These are phyloP conservation scores for Microvelia longipes DNA, from an alignment of 1,140 invertebrate genomes.

Conservation along the genomic window DNA sequence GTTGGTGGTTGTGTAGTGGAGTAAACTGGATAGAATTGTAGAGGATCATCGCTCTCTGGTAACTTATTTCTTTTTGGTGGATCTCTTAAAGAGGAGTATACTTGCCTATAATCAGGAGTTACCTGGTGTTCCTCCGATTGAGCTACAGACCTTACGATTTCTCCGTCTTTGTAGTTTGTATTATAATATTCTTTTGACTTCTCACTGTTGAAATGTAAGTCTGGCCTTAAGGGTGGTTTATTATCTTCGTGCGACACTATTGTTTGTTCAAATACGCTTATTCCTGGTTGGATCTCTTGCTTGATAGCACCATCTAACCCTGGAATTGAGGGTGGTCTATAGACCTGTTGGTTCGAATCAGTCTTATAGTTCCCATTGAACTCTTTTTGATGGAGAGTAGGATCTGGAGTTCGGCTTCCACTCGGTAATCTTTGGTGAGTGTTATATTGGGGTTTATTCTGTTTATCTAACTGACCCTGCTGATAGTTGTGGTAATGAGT, in stretches of 20 bases:
- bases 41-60: neutral
- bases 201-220: neutral
- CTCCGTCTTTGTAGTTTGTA: neutral
- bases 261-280: neutral
- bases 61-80: constrained; percentile 2
- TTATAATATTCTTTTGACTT: neutral
- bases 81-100: neutral
- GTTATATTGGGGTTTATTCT: neutral
- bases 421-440: neutral
- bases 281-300: neutral
- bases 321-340: neutral
- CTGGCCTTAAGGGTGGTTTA: neutral
- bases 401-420: neutral
- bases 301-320: neutral
- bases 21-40: neutral
- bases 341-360: no score
- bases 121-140: constrained; percentile 18
- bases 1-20: neutral
- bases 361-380: no score
- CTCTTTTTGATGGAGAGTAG: no score
- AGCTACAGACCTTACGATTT: constrained; percentile 19
- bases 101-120: constrained; percentile 8
- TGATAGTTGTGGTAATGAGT: neutral
- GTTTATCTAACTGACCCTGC: neutral
- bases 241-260: neutral